phyloP scores from a whole-genome alignment of 2,797 vertebrate species.

The Enteromius anoplus region DNA sequence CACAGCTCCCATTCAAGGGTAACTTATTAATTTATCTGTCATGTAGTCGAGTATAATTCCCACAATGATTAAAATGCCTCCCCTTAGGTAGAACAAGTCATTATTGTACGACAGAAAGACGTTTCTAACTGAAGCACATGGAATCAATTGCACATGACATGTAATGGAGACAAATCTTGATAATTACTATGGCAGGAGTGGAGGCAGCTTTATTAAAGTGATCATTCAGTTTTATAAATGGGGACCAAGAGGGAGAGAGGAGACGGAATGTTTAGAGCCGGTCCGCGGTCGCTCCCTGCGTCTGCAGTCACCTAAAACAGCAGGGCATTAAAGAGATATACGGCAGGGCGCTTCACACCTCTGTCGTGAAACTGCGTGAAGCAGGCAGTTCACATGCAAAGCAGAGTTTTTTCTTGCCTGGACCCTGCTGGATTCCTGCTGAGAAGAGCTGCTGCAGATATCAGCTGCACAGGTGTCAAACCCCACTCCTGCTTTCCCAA shows the following conservation, averaged over 20 bases:
- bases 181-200: constrained; percentile 30
- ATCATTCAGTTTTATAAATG: constrained; percentile 13
- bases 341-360: constrained; percentile 44
- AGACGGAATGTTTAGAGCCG: background rate
- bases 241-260: background rate
- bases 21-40: background rate
- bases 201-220: constrained; percentile 18
- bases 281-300: background rate
- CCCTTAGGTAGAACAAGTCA: background rate
- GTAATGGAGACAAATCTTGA: constrained; percentile 30
- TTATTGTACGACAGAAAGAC: constrained; percentile 10
- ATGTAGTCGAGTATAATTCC: background rate
- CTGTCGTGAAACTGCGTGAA: constrained; percentile 36
- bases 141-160: constrained; percentile 36
- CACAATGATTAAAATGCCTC: constrained; percentile 11
- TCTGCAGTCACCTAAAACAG: constrained; percentile 28
- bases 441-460: constrained; percentile 39
- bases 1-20: background rate
- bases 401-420: constrained; percentile 1
- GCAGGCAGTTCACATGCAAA: constrained; percentile 45
- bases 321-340: constrained; percentile 29
- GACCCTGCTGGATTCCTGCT: constrained; percentile 13
- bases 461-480: constrained; percentile 49
- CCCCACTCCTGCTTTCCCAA: constrained; percentile 37
- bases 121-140: constrained; percentile 4